These are phyloP conservation scores for Galeopterus variegatus DNA, from an alignment of 2,113 vertebrate genomes.

Conservation along the genomic window DNA sequence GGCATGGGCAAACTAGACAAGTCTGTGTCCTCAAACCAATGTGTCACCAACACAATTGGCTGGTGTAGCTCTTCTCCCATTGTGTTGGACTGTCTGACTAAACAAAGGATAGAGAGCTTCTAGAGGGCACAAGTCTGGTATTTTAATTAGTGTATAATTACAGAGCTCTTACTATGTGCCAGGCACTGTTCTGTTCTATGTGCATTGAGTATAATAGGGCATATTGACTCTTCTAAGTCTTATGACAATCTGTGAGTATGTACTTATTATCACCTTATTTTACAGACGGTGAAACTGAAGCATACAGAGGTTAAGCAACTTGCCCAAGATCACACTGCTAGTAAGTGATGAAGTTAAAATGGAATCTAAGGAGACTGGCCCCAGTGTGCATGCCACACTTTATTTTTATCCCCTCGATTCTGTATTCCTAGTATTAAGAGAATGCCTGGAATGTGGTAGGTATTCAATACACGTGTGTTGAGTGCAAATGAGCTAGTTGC, in stretches of 20 bases:
- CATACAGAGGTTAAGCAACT: neutral
- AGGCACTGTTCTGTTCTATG: neutral
- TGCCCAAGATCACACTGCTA: neutral
- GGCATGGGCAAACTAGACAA: neutral
- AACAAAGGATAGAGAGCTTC: neutral
- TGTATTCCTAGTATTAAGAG: neutral
- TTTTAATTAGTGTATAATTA: neutral
- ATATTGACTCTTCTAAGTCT: constrained; percentile 10
- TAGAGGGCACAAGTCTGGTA: neutral
- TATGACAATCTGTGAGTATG: neutral
- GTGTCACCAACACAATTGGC: neutral
- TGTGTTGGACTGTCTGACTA: neutral
- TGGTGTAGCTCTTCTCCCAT: neutral
- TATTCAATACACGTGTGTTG: neutral
- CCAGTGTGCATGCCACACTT: neutral
- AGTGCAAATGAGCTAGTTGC: neutral
- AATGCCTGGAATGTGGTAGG: neutral
- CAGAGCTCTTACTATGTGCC: neutral
- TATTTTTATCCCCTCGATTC: neutral
- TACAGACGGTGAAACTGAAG: neutral
- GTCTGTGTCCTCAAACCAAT: neutral
- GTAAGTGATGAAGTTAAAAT: neutral
- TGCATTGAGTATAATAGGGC: neutral
- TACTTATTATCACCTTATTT: neutral
- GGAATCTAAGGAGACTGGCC: neutral